Evolutionary conservation across 2,888 invertebrate species (phyloP).

Genomic region (Rhimphoctona megacephalus): DNA sequence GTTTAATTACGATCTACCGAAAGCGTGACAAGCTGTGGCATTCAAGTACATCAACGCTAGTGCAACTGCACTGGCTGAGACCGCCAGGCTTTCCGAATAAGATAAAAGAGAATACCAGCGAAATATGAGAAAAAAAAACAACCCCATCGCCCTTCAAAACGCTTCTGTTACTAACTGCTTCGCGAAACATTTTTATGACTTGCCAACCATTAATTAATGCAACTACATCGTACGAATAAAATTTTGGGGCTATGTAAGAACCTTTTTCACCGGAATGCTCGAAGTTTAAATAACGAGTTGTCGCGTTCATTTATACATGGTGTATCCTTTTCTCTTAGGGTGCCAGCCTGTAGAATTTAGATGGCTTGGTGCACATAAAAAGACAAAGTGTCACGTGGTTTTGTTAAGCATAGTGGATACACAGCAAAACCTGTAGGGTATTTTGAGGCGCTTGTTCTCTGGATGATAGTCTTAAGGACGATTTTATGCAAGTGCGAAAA

Average conservation of each 20-base stretch:
- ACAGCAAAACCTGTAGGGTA: background rate
- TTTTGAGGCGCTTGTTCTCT: background rate
- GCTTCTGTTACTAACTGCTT: constrained; percentile 23
- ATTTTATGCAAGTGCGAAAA: too few species aligned
- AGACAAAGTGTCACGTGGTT: background rate
- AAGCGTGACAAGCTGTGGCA: constrained; percentile 58
- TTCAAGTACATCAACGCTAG: constrained; percentile 22
- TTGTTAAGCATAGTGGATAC: background rate
- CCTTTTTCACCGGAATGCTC: background rate
- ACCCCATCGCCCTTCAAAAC: constrained; percentile 25
- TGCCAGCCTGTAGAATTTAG: background rate
- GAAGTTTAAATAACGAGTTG: constrained; percentile 17
- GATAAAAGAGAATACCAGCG: background rate
- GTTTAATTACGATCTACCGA: constrained; percentile 73
- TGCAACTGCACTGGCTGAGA: background rate
- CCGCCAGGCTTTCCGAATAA: background rate
- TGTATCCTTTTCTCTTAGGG: constrained; percentile 64
- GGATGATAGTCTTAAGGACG: too few species aligned
- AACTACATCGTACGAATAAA: constrained; percentile 12
- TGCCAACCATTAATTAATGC: constrained; percentile 52
- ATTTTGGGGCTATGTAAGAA: constrained; percentile 29
- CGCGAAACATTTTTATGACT: constrained; percentile 41
- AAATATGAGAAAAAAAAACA: constrained; percentile 20
- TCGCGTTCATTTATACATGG: background rate
- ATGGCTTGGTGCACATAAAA: background rate